A percentile compares a stretch with the other conserved stretches of the same genome.
Conservation (phyloP, 2,113 vertebrate genomes). For the Xiphophorus maculatus region DNA sequence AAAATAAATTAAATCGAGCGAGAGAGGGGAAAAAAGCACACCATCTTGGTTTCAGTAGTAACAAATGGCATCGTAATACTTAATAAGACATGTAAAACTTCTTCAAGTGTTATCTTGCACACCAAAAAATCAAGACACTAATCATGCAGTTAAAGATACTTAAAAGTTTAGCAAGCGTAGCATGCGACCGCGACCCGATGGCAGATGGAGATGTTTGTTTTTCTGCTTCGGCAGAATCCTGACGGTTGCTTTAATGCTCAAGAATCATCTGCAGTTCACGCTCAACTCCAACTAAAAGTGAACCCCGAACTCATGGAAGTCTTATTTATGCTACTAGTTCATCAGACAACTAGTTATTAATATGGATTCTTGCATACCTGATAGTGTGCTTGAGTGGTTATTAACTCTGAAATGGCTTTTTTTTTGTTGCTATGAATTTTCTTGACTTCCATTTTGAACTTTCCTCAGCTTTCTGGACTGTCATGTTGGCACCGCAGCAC, state of each 20-base stretch:
- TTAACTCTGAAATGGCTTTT: slow-evolving; percentile 78
- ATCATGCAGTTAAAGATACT: slow-evolving; percentile 89
- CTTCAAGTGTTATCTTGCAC: slow-evolving; percentile 86
- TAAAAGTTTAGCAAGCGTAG: slow-evolving; percentile 81
- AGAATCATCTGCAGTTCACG: slow-evolving; percentile 44
- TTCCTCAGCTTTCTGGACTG: slow-evolving; percentile 32
- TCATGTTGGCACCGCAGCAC: slow-evolving; percentile 84
- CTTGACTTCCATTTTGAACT: slow-evolving; percentile 41
- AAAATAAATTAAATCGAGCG: slow-evolving; percentile 81
- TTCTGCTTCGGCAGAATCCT: background rate
- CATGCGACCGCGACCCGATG: slow-evolving; percentile 79
- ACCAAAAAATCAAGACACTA: slow-evolving; percentile 79
- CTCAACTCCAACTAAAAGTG: slow-evolving; percentile 12
- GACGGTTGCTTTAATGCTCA: slow-evolving; percentile 8
- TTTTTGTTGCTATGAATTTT: slow-evolving; percentile 53
- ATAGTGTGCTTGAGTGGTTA: slow-evolving; percentile 75
- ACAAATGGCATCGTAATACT: slow-evolving; percentile 89
- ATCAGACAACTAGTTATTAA: slow-evolving; percentile 45
- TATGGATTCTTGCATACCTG: slow-evolving; percentile 74
- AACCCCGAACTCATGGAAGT: slow-evolving; percentile 75
- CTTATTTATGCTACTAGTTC: slow-evolving; percentile 73
- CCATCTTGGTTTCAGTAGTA: slow-evolving; percentile 83
- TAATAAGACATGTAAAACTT: slow-evolving; percentile 85
- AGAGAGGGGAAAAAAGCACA: slow-evolving; percentile 23
- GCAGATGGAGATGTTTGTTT: slow-evolving; percentile 1